phyloP scores from a whole-genome alignment of 1,140 invertebrate species.

The Cotesia typhae region DNA sequence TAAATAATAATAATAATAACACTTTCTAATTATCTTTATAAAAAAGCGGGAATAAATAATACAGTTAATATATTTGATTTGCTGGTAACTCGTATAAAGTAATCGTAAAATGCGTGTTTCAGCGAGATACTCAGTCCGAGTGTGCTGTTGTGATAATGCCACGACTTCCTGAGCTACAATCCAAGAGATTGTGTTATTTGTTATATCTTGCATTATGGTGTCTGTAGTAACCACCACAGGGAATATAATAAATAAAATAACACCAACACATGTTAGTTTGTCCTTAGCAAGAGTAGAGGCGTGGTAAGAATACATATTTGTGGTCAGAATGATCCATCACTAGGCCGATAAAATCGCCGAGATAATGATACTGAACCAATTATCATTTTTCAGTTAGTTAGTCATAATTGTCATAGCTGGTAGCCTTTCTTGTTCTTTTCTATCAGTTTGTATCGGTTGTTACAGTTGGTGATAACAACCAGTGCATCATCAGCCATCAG shows the following conservation, averaged over 20 bases:
- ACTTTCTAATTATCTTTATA: background rate
- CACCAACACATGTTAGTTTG: background rate
- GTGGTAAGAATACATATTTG: conserved; percentile 18
- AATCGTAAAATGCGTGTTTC: conserved; percentile 54
- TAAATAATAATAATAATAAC: too few species aligned
- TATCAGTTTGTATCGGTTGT: background rate
- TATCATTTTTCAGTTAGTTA: conserved; percentile 1
- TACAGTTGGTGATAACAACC: background rate
- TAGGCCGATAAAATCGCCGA: background rate
- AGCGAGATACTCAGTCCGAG: conserved; percentile 49
- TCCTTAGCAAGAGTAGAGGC: background rate
- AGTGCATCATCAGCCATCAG: background rate
- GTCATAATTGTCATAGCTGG: background rate
- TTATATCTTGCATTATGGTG: too few species aligned
- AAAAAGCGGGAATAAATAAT: conserved; percentile 9
- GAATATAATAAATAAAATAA: background rate
- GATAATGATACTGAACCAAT: conserved; percentile 17
- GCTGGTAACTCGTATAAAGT: too few species aligned
- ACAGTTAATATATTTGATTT: conserved; percentile 6
- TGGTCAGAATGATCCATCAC: background rate
- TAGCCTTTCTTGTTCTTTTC: background rate
- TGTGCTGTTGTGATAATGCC: conserved; percentile 51
- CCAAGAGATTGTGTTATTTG: background rate
- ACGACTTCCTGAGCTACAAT: conserved; percentile 23
- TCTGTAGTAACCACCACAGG: too few species aligned